Evolutionary conservation across 2,888 invertebrate species (phyloP).

Genomic region (Coelinius sp.): DNA sequence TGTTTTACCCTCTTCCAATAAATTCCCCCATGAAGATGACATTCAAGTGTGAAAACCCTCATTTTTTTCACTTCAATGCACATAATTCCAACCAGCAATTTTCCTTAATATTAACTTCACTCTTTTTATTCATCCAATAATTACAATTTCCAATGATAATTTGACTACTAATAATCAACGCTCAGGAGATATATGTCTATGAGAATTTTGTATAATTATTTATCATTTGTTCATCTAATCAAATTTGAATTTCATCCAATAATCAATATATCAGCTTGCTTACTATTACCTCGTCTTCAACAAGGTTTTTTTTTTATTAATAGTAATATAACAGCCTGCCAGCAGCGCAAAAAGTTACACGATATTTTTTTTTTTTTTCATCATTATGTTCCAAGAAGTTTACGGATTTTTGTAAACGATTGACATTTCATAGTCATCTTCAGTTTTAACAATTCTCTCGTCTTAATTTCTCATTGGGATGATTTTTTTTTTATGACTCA

Average conservation of each 20-base stretch:
- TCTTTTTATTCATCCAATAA: slow-evolving; percentile 53
- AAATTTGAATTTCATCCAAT: slow-evolving; percentile 46
- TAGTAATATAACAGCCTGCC: slow-evolving; percentile 70
- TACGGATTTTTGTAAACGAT: slow-evolving; percentile 11
- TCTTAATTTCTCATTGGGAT: not conserved
- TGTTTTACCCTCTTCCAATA: slow-evolving; percentile 9
- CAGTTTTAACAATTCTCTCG: slow-evolving; percentile 30
- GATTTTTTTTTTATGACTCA: slow-evolving; percentile 5
- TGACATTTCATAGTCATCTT: not conserved
- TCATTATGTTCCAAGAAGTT: slow-evolving; percentile 31
- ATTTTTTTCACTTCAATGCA: slow-evolving; percentile 26
- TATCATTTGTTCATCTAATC: slow-evolving; percentile 3
- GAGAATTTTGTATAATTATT: slow-evolving; percentile 2
- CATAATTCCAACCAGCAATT: slow-evolving; percentile 37
- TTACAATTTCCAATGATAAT: slow-evolving; percentile 50
- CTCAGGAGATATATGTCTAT: slow-evolving; percentile 49
- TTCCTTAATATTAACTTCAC: slow-evolving; percentile 35
- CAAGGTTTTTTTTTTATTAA: slow-evolving; percentile 65
- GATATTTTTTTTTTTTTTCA: slow-evolving; percentile 51
- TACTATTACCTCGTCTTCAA: slow-evolving; percentile 60
- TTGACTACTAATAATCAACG: slow-evolving; percentile 59
- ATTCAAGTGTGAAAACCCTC: not conserved
- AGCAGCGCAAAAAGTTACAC: slow-evolving; percentile 65
- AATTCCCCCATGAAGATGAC: not conserved
- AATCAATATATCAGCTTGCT: slow-evolving; percentile 64